phyloP scores from a whole-genome alignment of 1,140 invertebrate genomes.

The Cataglyphis hispanica region DNA sequence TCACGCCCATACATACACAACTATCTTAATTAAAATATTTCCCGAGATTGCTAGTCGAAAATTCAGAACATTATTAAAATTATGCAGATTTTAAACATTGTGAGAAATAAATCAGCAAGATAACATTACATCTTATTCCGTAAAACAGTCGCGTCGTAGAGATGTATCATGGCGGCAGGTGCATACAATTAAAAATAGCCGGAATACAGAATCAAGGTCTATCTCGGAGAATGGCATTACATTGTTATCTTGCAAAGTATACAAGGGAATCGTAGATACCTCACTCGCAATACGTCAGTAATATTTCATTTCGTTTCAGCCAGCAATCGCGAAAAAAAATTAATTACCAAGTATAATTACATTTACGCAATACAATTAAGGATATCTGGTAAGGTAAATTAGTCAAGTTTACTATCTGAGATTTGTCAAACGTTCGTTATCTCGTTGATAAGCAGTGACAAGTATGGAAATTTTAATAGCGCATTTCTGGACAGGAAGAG shows the following conservation, averaged over 20 bases:
- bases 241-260: slow-evolving; percentile 30
- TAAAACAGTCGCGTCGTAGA: slow-evolving; percentile 29
- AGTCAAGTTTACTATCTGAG: neutral
- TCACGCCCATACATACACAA: neutral
- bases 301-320: slow-evolving; percentile 1
- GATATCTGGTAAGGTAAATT: slow-evolving; percentile 5
- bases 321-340: neutral
- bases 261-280: neutral
- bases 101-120: slow-evolving; percentile 33
- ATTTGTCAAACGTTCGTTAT: neutral
- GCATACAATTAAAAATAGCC: slow-evolving; percentile 23
- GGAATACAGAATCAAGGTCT: slow-evolving; percentile 37
- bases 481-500: neutral
- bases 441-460: neutral
- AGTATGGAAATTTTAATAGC: neutral
- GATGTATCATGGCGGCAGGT: slow-evolving; percentile 1
- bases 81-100: neutral
- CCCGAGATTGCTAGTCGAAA: neutral
- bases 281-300: neutral
- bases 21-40: neutral
- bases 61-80: neutral
- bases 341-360: neutral
- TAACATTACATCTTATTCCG: neutral
- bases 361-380: neutral
- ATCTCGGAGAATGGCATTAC: slow-evolving; percentile 9